phyloP scores from a whole-genome alignment of 2,888 invertebrate genomes.

The Drosophila acutilabella region DNA sequence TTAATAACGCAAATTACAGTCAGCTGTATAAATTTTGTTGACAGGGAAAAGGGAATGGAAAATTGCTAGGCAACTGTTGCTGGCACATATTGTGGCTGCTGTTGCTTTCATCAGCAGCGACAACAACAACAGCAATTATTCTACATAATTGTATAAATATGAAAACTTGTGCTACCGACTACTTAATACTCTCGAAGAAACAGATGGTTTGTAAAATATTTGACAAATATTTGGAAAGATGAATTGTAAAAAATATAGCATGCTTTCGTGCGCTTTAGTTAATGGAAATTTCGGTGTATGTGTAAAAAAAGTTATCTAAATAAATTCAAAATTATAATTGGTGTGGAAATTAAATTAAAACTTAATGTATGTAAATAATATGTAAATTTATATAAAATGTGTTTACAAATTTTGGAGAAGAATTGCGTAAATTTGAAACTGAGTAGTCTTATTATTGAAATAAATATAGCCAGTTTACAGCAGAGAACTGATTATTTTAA shows the following conservation, averaged over 20 bases:
- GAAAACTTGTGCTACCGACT: not conserved
- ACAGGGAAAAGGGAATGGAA: not conserved
- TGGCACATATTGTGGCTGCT: conserved; percentile 66
- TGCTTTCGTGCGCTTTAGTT: too few species aligned
- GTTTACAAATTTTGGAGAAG: too few species aligned
- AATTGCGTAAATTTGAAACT: too few species aligned
- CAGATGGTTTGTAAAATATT: not conserved
- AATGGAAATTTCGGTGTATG: too few species aligned
- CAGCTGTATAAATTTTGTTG: conserved; percentile 66
- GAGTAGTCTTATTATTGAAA: too few species aligned
- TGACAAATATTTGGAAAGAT: not conserved
- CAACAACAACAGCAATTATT: conserved; percentile 33
- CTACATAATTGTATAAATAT: conserved; percentile 41
- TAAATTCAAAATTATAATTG: too few species aligned
- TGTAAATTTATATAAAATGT: too few species aligned
- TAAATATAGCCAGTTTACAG: too few species aligned
- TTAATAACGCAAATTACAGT: conserved; percentile 76
- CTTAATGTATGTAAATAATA: too few species aligned
- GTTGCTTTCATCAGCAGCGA: conserved; percentile 35
- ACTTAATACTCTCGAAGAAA: conserved; percentile 1
- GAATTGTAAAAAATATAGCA: not conserved
- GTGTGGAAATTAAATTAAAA: too few species aligned
- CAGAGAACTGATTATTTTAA: too few species aligned
- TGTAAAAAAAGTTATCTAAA: too few species aligned
- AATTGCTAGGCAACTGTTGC: conserved; percentile 68